Evolutionary conservation across 2,888 invertebrate genomes (phyloP), one percentile per base, ranked within the genome.

Genomic region (Pycnomerus fuliginosus): DNA sequence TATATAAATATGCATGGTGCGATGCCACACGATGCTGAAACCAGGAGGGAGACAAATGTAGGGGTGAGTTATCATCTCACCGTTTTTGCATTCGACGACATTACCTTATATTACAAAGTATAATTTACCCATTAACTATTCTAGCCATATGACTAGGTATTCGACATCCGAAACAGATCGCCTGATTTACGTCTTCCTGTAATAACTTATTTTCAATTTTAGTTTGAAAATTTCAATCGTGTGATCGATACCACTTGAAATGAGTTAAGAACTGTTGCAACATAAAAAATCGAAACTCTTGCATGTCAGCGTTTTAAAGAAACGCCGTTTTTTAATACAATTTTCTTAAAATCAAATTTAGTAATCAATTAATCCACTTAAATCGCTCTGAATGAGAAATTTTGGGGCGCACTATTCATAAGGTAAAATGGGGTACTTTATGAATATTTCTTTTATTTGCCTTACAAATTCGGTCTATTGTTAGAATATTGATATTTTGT

Each of bases 31-130:
- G 50, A 49, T 46, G 52, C 52, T 40, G 45, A 40, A 41, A 38
- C 38, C 37, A 48, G 46, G 28, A 44, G 16, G 34, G 36, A 16
- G 33, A 25, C 10, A 12, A 25, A 10, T 10, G 11, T 25, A 12
- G 44, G 23, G 30, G 31, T 20, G 33, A 38, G 34, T 41, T 28
- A 16, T 42, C 46, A 36, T 38, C 30, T 38, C 46, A 29, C 27
- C 34, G 47, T 47, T 47, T 47, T 47, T 47, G 42, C 33, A 50
- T 49, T 25, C 44, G 33, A 15, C 48, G 49, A 56, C 56, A 60
- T 62, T 58, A 60, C 58, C 60, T 53, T 56, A 60, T 56, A 62
- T 63, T 63, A 62, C 52, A 62, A 63, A 63, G 63, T 62, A 62
- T 63, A 63, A 63, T 63, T 62, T 52, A 50, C 44, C 50, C 57